phyloP scores from a whole-genome alignment of 2,888 invertebrate genomes.

The Habroteleia sp. region DNA sequence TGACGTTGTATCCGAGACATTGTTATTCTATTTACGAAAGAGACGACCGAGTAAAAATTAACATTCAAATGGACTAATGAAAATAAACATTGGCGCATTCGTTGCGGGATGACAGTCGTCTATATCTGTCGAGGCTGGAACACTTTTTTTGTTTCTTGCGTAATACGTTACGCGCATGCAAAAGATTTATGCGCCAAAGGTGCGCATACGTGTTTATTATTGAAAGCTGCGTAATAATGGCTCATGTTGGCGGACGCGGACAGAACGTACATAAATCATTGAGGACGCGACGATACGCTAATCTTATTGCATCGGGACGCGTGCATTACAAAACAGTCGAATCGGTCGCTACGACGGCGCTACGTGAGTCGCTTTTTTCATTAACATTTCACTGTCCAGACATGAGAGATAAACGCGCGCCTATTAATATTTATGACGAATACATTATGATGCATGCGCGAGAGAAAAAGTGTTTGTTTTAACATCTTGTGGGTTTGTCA shows the following conservation, averaged over 20 bases:
- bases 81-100: conserved; percentile 50
- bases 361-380: conserved; percentile 38
- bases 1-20: conserved; percentile 7
- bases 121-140: conserved; percentile 50
- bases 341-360: conserved; percentile 24
- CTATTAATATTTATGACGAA: conserved; percentile 56
- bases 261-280: conserved; percentile 72
- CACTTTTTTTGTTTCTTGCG: conserved; percentile 44
- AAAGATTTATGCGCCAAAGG: conserved; percentile 72
- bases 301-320: conserved; percentile 69
- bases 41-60: conserved; percentile 17
- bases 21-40: conserved; percentile 51
- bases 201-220: conserved; percentile 73
- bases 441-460: conserved; percentile 32
- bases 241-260: conserved; percentile 66
- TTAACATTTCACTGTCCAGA: conserved; percentile 30
- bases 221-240: conserved; percentile 74
- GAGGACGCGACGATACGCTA: conserved; percentile 72
- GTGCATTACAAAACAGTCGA: conserved; percentile 56
- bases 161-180: conserved; percentile 56
- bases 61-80: conserved; percentile 53
- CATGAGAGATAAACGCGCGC: conserved; percentile 33
- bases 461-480: conserved; percentile 43
- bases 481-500: conserved; percentile 30
- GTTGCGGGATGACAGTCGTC: conserved; percentile 49